Evolutionary conservation across 2,113 vertebrate genomes (phyloP).

Genomic region (Cromileptes altivelis): DNA sequence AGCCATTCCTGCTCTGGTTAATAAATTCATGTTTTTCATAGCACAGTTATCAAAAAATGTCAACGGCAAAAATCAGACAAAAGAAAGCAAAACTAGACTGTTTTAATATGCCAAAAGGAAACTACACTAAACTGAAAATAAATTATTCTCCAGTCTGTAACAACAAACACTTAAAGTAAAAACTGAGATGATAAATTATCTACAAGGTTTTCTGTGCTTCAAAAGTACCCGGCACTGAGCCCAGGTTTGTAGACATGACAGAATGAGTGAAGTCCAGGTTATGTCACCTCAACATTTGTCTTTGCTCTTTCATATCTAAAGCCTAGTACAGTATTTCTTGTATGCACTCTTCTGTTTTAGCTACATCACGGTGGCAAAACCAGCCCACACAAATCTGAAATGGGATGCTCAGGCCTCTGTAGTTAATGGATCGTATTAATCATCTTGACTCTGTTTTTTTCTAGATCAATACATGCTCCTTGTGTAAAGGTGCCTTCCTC

Average conservation of each 20-base stretch:
- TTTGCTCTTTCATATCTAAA: background rate
- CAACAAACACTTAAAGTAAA: background rate
- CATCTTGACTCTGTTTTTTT: background rate
- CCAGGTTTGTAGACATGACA: constrained; percentile 5
- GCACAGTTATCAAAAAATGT: background rate
- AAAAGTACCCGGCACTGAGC: constrained; percentile 2
- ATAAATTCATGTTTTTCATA: background rate
- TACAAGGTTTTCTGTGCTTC: background rate
- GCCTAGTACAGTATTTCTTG: background rate
- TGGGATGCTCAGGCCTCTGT: background rate
- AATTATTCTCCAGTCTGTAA: background rate
- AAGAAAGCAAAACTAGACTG: background rate
- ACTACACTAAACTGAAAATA: background rate
- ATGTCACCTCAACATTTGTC: background rate
- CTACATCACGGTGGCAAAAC: background rate
- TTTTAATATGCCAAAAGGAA: background rate
- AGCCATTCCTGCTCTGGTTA: background rate
- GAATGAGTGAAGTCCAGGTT: background rate
- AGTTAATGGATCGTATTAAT: background rate
- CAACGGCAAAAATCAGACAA: background rate
- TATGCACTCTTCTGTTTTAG: background rate
- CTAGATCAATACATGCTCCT: background rate
- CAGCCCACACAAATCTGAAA: background rate
- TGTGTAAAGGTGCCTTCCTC: background rate
- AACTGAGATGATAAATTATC: background rate